These are phyloP conservation scores for Elephas maximus DNA, from an alignment of 2,113 vertebrate genomes.

Conservation along the genomic window DNA sequence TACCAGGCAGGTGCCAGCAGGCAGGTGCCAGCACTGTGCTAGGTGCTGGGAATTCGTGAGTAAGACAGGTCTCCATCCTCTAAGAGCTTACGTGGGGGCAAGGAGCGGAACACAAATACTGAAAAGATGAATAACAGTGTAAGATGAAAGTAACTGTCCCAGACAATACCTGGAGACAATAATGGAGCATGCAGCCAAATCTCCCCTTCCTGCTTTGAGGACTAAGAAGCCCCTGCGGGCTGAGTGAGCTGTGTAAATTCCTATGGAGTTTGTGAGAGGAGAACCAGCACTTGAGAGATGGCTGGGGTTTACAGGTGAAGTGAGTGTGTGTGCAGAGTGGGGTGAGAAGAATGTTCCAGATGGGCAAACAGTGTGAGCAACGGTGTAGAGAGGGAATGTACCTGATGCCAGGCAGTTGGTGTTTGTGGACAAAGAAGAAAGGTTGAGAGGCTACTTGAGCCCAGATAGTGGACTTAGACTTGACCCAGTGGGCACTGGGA, in stretches of 20 bases:
- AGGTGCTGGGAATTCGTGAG: neutral
- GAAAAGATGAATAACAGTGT: neutral
- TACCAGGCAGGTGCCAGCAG: neutral
- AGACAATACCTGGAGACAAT: neutral
- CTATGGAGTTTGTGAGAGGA: neutral
- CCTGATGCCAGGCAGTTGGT: neutral
- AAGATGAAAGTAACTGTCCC: neutral
- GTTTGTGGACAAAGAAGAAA: conserved; percentile 1
- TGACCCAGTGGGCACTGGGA: neutral
- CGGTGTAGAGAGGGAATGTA: neutral
- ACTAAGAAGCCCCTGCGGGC: no score
- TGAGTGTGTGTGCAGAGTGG: no score
- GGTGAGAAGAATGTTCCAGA: neutral
- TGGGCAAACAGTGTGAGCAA: neutral
- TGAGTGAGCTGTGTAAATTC: neutral
- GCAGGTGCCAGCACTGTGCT: neutral
- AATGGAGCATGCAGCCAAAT: fast-evolving
- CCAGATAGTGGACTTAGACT: neutral
- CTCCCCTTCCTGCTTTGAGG: neutral
- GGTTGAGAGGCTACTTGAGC: neutral
- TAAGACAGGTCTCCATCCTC: neutral
- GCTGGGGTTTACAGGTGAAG: neutral
- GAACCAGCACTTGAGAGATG: neutral
- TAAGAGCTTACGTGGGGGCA: neutral
- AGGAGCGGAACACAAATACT: neutral